Base-by-base conservation (phyloP, 1,140 invertebrate genomes). In the Brachionus manjavacas region DNA sequence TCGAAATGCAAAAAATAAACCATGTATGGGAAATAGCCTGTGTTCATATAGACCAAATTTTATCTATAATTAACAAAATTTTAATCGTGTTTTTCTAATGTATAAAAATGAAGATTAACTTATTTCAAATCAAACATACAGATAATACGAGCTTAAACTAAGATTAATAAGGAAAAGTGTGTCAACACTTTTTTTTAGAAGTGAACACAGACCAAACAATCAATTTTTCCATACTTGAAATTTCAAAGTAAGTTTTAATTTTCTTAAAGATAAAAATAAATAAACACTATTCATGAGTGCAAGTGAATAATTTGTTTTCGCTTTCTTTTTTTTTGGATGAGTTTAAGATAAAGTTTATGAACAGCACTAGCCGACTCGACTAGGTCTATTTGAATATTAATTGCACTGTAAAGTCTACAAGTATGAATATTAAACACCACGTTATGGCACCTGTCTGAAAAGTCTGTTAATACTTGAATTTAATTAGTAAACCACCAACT, bases 381-480 rank as follows among this genome's bases (percentile, higher is more conserved):
- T 28, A 68, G 66, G 3, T 23, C 31, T 72, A 72, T 39, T 20
- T 41, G 39, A 72, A 72, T 72, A 72, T 72, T 72, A 72, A 72
- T 72, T 72, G 68, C 68, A 20, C 39, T 39, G 16, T 41, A 39
- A 39, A 41, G 16, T 72, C 16, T 72, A 72, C 8, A 72, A 39
- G 68, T 28, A 68, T 68, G 31, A 68, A 68, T 31, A 68, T 68
- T 74, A 49, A 76, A 49, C 72, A 76, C 41, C 31, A 76, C 23
- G 41, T 76, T 76, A 76, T 76, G 72, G 72, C 72, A 76, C 72
- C 72, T 76, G 72, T 76, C 72, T 76, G 72, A 25, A 76, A 76
- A 49, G 20, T 49, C 39, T 76, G 43, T 46, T 25, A 49, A 20
- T 49, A 25, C 23, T 76, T 49, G 46, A 76, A 76, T 76, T 76